A percentile compares a stretch with the other conserved stretches of the same genome.
These are phyloP conservation scores for Hipposideros armiger DNA, from an alignment of 2,113 vertebrate genomes.

Conservation along the genomic window DNA sequence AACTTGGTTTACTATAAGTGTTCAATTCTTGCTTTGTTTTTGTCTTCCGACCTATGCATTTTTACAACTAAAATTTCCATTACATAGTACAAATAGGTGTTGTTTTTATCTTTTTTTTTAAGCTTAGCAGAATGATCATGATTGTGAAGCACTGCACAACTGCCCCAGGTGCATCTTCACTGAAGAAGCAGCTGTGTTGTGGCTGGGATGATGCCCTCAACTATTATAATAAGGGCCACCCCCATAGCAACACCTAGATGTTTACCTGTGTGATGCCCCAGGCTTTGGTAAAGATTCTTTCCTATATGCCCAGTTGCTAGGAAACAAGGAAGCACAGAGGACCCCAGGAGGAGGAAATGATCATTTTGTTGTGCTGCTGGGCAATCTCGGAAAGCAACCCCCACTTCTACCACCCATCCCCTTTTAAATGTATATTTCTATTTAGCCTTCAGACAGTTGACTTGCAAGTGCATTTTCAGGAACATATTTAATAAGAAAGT, in stretches of 20 bases:
- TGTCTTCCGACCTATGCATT: background rate
- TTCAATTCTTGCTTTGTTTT: background rate
- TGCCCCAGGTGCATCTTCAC: background rate
- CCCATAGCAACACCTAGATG: background rate
- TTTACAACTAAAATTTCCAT: slow-evolving; percentile 5
- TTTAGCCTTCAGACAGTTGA: background rate
- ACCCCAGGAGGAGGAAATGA: background rate
- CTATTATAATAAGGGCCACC: background rate
- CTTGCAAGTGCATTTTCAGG: background rate
- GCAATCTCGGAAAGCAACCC: background rate
- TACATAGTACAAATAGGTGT: background rate
- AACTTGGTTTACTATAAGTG: background rate
- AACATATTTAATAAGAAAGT: background rate
- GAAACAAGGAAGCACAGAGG: background rate
- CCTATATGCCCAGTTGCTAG: background rate
- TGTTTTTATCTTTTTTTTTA: background rate
- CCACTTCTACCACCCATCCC: background rate
- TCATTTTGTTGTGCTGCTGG: background rate
- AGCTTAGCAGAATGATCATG: background rate
- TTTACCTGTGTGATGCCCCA: background rate
- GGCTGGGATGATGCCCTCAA: background rate
- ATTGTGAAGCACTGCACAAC: background rate
- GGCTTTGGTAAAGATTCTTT: background rate
- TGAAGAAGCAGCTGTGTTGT: background rate
- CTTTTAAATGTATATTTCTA: background rate